A percentile compares a stretch with the other conserved stretches of the same genome.
These are phyloP conservation scores for Monarcha castaneiventris DNA, from an alignment of 2,113 vertebrate genomes.

Conservation along the genomic window DNA sequence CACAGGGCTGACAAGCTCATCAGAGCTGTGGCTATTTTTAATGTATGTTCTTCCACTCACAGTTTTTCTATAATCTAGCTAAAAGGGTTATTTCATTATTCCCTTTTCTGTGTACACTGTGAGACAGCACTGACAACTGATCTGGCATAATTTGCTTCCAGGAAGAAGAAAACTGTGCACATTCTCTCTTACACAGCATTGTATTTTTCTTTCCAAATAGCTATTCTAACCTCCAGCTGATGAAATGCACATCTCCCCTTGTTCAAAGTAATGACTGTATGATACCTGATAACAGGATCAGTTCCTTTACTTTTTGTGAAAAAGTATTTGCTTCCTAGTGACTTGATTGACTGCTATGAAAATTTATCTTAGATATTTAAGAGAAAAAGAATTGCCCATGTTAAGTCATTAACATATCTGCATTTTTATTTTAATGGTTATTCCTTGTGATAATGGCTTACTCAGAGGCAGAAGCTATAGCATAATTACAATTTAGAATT, in stretches of 20 bases:
- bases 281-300: neutral
- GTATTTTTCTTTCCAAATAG: neutral
- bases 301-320: neutral
- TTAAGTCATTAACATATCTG: conserved; percentile 4
- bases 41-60: neutral
- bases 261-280: neutral
- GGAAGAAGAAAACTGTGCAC: neutral
- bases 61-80: neutral
- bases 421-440: conserved; percentile 38
- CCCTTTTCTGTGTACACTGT: neutral
- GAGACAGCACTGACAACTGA: neutral
- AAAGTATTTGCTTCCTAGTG: neutral
- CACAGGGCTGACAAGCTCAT: neutral
- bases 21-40: neutral
- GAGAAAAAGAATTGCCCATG: neutral
- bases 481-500: conserved; percentile 18
- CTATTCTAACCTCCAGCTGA: neutral
- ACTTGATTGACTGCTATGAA: neutral
- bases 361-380: conserved; percentile 2
- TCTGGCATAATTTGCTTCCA: neutral
- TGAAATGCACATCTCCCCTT: neutral
- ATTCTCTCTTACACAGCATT: neutral
- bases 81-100: neutral
- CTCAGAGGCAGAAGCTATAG: neutral
- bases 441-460: neutral